Base-by-base conservation (phyloP, 2,113 vertebrate genomes). In the Ivindomyrus marchei region DNA sequence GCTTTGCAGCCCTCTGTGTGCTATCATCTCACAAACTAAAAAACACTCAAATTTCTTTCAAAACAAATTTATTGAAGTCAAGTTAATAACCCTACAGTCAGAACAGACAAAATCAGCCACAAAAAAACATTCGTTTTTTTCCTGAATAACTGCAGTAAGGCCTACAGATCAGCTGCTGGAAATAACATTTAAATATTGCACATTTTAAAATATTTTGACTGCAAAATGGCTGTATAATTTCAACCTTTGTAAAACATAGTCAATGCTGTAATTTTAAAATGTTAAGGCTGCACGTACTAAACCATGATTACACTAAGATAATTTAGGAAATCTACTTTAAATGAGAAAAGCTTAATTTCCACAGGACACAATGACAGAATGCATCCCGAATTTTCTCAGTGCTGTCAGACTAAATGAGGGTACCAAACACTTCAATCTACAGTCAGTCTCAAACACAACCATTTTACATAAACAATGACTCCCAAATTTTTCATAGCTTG, bases 171-270 rank as follows among this genome's bases (percentile, higher is more conserved):
- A 31, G 27, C 27, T 80, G 74, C 36, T 80, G 74, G 36, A 80
- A 80, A 80, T 80, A 39, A 80, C 11, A 39, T 80, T 80, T 80
- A 80, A 80, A 80, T 42, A 80, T 80, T 80, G 74, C 74, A 80
- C 74, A 80, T 80, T 31, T 31, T 80, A 80, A 80, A 36, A 80
- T 56, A 56, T 42, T 5, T 11, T 80, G 36, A 80, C 17, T 17
- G 36, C 31, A 42, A 80, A 80, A 80, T 77, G 70, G 15, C 70
- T 77, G 36, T 27, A 70, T 70, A 31, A 31, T 46, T 84, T 46
- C 17, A 85, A 85, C 24, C 42, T 85, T 27, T 85, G 42, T 85
- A 46, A 46, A 46, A 47, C 83, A 85, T 49, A 49, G 42, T n/a
- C 46, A n/a, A 46, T 49, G 42, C 19, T 8, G 17, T 47, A n/a